These are phyloP conservation scores for Propithecus coquereli DNA, from an alignment of 2,113 vertebrate species.

Conservation along the genomic window DNA sequence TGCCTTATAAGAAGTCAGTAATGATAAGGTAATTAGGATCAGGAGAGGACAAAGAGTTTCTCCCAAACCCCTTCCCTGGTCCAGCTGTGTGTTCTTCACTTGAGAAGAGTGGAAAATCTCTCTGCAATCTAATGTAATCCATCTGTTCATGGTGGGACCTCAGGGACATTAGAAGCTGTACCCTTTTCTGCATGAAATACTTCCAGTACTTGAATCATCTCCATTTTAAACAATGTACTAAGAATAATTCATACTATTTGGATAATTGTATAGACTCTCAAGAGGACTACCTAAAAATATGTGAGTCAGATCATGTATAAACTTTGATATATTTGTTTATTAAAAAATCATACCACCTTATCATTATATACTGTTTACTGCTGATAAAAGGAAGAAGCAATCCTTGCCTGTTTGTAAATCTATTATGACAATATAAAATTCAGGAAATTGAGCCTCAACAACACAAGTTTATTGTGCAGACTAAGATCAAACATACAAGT, in stretches of 20 bases:
- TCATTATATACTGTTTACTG: background rate
- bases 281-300: background rate
- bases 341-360: background rate
- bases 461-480: background rate
- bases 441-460: background rate
- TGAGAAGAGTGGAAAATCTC: background rate
- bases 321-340: background rate
- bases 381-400: background rate
- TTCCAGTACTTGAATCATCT: background rate
- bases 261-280: background rate
- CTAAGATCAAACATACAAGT: background rate
- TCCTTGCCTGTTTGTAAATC: background rate
- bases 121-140: background rate
- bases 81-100: background rate
- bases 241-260: background rate
- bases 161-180: background rate
- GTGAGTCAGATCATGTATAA: background rate
- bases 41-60: background rate
- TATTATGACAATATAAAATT: background rate
- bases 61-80: background rate
- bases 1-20: background rate
- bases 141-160: background rate
- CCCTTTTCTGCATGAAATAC: background rate
- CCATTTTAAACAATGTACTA: background rate
- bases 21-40: background rate